Conservation (phyloP, 2,888 invertebrate genomes). For the Andrena bicolor region DNA sequence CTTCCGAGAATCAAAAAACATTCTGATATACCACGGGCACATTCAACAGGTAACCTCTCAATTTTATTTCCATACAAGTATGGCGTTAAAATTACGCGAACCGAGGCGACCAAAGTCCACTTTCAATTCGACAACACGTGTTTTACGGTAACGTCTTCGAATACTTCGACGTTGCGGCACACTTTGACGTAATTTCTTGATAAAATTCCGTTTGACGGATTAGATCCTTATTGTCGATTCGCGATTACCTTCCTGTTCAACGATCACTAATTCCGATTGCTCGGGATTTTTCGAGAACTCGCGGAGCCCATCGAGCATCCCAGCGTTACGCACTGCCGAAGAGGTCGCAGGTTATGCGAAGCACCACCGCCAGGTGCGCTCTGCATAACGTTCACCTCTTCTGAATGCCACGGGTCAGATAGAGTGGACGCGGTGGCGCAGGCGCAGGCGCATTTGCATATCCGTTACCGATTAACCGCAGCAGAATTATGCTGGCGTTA, state of each 20-base stretch:
- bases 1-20: neutral
- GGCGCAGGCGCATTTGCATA: constrained; percentile 52
- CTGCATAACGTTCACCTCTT: constrained; percentile 26
- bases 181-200: constrained; percentile 28
- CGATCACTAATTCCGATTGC: neutral
- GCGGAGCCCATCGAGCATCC: neutral
- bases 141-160: neutral
- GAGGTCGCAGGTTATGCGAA: neutral
- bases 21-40: neutral
- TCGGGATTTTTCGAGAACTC: neutral
- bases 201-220: neutral
- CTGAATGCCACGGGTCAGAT: constrained; percentile 20
- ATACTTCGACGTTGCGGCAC: neutral
- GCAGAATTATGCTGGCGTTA: constrained; percentile 49
- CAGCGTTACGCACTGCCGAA: constrained; percentile 12
- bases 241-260: neutral
- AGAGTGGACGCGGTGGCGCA: constrained; percentile 33
- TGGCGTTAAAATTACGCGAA: neutral
- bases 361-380: constrained; percentile 33
- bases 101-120: neutral
- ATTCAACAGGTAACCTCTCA: neutral
- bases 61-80: neutral
- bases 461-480: constrained; percentile 46
- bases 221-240: neutral
- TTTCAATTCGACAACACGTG: constrained; percentile 6